Conservation (phyloP, 2,888 invertebrate genomes). For the Heterodera filipjevi region DNA sequence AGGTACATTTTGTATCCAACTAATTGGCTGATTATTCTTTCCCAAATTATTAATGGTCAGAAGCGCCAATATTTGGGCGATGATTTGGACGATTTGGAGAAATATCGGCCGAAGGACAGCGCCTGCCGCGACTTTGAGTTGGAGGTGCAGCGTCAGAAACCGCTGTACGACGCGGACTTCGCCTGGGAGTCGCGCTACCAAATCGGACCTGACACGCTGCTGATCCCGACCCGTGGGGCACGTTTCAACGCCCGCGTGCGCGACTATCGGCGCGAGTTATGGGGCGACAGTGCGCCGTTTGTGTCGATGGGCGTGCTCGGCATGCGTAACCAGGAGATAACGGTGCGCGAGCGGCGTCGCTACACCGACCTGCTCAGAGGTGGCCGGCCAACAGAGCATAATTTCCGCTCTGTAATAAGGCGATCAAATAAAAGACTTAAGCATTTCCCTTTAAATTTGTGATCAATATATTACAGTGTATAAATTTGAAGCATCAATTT, state of each 20-base stretch:
- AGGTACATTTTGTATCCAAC: constrained; percentile 13
- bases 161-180: constrained; percentile 59
- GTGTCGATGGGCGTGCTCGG: constrained; percentile 61
- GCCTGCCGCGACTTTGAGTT: constrained; percentile 57
- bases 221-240: constrained; percentile 88
- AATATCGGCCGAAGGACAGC: constrained; percentile 52
- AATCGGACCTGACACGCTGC: constrained; percentile 92
- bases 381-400: background rate
- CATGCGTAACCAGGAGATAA: constrained; percentile 60
- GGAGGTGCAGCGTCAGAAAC: constrained; percentile 37
- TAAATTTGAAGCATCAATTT: no score
- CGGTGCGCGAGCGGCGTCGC: constrained; percentile 62
- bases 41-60: background rate
- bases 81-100: constrained; percentile 53
- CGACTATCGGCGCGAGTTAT: constrained; percentile 58
- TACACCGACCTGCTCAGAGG: constrained; percentile 47
- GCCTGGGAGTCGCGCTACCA: constrained; percentile 71
- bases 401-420: no score
- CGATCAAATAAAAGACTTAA: no score
- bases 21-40: background rate
- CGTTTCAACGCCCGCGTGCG: constrained; percentile 78
- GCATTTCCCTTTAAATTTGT: no score
- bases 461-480: no score
- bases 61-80: background rate
- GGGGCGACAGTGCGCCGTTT: constrained; percentile 59